Base-by-base conservation (phyloP, 2,113 vertebrate genomes). In the human region DNA sequence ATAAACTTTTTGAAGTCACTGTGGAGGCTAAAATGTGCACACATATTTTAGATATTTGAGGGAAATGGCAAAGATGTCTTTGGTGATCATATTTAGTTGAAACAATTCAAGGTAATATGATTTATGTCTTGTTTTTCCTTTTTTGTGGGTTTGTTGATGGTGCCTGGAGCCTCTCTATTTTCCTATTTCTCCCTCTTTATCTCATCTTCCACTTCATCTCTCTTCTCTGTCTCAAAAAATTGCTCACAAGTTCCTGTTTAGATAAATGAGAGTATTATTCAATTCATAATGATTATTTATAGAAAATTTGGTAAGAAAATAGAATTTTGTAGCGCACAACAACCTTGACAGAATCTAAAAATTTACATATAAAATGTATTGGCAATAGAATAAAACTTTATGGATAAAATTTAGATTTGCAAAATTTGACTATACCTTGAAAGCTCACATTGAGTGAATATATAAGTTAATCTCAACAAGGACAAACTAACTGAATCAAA, bases 201-300 rank as follows among this genome's bases (percentile, higher is more conserved):
- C 27, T 52, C 10, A 9, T 88, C 76, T 93, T 45, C 30, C 18
- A 32, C 14, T 82, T 76, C 18, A 35, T 72, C 23, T 27, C 25
- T 89, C 30, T 72, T 84, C 23, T 89, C 57, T 92, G 64, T 57
- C 57, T 81, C 43, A 90, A 83, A 86, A 55, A 73, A 73, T 68
- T 68, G 25, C 38, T 45, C 13, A 66, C 3, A 20, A 76, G 85
- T 89, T 76, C 40, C 66, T 98, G 66, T 78, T 85, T 85, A 73
- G 73, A 70, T 64, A 96, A 88, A 61, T 66, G 48, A 84, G 55
- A 68, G 16, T 43, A 45, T 84, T 81, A 81, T 64, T 35, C 11
- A 76, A 43, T 85, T 96, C 70, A n/a, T 95, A 91, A 40, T 68
- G 27, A 55, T 85, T 92, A 55, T 90, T 83, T 92, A 88, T 85